Evolutionary conservation across 2,113 vertebrate genomes (phyloP), one percentile per base, ranked within the genome.

Genomic region (Ceuthmochares aereus): DNA sequence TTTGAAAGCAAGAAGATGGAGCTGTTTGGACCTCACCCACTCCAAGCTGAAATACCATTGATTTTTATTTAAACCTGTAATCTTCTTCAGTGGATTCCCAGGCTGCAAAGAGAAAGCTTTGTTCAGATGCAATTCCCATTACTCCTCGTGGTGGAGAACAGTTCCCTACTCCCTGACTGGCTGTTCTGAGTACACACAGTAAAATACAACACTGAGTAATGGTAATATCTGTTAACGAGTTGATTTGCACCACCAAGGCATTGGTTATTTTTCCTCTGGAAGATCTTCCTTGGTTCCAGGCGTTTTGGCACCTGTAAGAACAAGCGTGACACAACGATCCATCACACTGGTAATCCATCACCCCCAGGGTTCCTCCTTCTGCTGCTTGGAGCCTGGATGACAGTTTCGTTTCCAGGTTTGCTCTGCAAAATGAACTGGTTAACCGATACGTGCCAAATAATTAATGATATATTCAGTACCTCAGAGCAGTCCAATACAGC

Each of bases 371-470:
- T 87, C 73, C 43, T 88, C 10, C 74, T 82, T 80, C 82, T 82
- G 83, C 82, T 91, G 60, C 76, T 87, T 67, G 59, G 25, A 90
- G 22, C 34, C 76, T 64, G 49, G 56, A 58, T 26, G n/a, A 7
- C 32, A 49, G 51, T 76, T 85, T 85, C 36, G 75, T 68, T 93
- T 92, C 55, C 69, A 89, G 32, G 75, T 56, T 92, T 2, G 3
- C 30, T 84, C 83, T 95, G 90, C 68, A 92, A 94, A 86, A 93
- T 64, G 72, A 93, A 75, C 40, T 81, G n/a, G 17, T 89, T 89
- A 95, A 72, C 51, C 40, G n/a, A 84, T 11, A 84, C 36, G 10
- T 49, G 58, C 12, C 56, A 29, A 60, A 78, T 89, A n/a, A 52
- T 86, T 90, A 90, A 84, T 60, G 34, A 84, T n/a, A 75, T 11